Conservation (phyloP, 2,888 invertebrate species). For the Plebejus melissa region DNA sequence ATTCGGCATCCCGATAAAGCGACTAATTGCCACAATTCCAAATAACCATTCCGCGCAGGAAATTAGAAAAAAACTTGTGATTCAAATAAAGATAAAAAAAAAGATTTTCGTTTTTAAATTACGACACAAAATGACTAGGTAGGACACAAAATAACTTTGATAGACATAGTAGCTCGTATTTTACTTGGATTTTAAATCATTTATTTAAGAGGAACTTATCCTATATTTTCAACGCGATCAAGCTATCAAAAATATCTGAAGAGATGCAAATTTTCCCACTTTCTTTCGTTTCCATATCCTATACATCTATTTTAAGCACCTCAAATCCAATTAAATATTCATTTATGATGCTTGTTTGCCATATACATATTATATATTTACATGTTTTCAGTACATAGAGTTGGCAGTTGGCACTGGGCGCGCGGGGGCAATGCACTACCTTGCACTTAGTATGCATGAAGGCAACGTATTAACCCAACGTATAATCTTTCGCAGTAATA, state of each 20-base stretch:
- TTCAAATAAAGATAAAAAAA: too few relatives aligned
- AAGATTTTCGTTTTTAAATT: neutral
- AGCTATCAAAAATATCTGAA: neutral
- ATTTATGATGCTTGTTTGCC: neutral
- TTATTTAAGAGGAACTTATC: too few relatives aligned
- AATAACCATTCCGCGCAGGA: conserved; percentile 39
- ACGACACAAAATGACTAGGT: neutral
- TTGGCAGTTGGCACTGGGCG: conserved; percentile 44
- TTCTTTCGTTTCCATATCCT: neutral
- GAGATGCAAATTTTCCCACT: neutral
- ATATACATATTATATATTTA: neutral
- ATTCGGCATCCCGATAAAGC: conserved; percentile 52
- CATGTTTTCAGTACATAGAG: conserved; percentile 20
- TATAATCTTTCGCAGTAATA: conserved; percentile 30
- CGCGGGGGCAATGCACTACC: conserved; percentile 67
- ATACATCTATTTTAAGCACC: neutral
- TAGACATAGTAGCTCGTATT: neutral
- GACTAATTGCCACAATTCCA: conserved; percentile 55
- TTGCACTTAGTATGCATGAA: conserved; percentile 71
- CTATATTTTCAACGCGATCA: neutral
- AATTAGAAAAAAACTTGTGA: conserved; percentile 43
- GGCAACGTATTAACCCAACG: conserved; percentile 42
- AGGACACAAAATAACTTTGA: neutral
- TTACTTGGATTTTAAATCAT: too few relatives aligned
- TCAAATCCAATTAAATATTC: neutral